phyloP scores from a whole-genome alignment of 2,113 vertebrate genomes.

The Menidia beryllina region DNA sequence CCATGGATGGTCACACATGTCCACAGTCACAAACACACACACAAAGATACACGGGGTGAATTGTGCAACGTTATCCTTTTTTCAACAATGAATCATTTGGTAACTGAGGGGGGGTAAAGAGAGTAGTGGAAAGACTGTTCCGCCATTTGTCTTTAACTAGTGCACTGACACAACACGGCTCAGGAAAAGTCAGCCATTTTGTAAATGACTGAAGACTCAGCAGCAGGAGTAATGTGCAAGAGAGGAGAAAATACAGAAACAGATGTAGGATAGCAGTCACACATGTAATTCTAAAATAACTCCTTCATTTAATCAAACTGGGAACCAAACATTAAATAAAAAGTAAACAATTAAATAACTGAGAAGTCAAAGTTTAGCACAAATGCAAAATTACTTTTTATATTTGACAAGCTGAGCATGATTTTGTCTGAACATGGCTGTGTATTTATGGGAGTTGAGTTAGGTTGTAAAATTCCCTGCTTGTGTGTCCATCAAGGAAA shows the following conservation, averaged over 20 bases:
- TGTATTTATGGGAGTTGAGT: not conserved
- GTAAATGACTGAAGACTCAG: slow-evolving; percentile 63
- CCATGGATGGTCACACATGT: slow-evolving; percentile 38
- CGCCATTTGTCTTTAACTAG: slow-evolving; percentile 62
- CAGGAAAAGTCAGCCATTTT: slow-evolving; percentile 70
- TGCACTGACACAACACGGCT: slow-evolving; percentile 33
- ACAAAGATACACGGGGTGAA: slow-evolving; percentile 29
- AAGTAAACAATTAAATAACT: not conserved
- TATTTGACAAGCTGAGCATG: not conserved
- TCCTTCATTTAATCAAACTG: slow-evolving; percentile 27
- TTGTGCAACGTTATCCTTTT: slow-evolving; percentile 44
- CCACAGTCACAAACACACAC: slow-evolving; percentile 29
- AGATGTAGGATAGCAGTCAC: slow-evolving; percentile 1
- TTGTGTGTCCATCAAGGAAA: not conserved
- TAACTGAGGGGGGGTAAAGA: slow-evolving; percentile 28
- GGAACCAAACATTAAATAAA: not conserved
- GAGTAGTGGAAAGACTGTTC: slow-evolving; percentile 36
- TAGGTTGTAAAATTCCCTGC: not conserved
- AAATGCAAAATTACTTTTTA: not conserved
- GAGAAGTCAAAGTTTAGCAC: not conserved
- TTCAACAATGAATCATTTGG: slow-evolving; percentile 36
- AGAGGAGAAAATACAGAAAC: slow-evolving; percentile 22
- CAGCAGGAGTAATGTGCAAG: slow-evolving; percentile 36
- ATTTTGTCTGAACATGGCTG: not conserved
- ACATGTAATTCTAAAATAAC: too few relatives aligned